Base-by-base conservation (phyloP, 1,140 invertebrate genomes). In the Drosophila athabasca region DNA sequence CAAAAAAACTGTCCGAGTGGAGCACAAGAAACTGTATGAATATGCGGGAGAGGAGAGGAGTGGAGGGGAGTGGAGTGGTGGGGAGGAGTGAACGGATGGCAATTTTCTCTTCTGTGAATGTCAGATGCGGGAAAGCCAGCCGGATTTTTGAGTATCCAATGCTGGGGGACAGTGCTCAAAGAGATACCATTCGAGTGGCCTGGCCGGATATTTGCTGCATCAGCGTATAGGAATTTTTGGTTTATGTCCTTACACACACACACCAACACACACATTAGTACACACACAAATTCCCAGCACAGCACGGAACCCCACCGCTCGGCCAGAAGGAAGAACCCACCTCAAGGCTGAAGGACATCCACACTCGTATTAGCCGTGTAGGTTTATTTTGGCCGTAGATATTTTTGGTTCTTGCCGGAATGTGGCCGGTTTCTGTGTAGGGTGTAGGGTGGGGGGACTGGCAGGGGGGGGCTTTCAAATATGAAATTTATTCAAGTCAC, bases 401-500 rank as follows among this genome's bases (percentile, higher is more conserved):
- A 71, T 78, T 79, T 82, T 49, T 0, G 11, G 83, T 74, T 61
- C 69, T 58, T 29, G 50, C 59, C 46, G 46, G 48, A 62, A 24
- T 77, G 49, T 76, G 61, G 3, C 35, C 35, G 11, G 3, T 69
- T 46, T 75, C 41, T 62, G 72, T 57, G 58, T 65, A 19, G 17
- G 9, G 31, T 13, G 35, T 39, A 3, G 9, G 29, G 29, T 0
- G 29, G 5, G 2, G 6, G 24, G 24, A 26, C 3, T 0, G 24
- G 24, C 24, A 26, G 26, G 26, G 0, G 9, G 68, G 29, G 75
- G 75, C 64, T 77, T 71, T 89, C 84, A 73, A 83, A 88, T 88
- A 88, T 88, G 84, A 88, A 88, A 88, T 88, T 88, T 88, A 88
- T 88, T 88, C 83, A 88, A 88, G 83, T 88, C 83, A 88, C 84